Conservation (phyloP, 2,797 vertebrate species). For the Pseudocheirus occidentalis region DNA sequence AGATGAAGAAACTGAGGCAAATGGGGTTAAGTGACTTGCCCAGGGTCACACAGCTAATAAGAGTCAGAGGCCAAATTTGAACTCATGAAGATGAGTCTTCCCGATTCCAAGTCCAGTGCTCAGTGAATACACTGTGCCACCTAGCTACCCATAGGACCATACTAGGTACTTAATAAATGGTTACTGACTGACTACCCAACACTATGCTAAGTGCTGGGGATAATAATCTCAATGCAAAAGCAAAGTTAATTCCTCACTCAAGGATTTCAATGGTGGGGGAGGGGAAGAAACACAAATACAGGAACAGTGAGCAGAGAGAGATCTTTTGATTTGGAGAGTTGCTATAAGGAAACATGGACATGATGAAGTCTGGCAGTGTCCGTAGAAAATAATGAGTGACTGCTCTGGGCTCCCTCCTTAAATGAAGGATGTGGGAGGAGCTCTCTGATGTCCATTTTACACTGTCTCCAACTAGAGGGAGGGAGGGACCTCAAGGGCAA, state of each 20-base stretch:
- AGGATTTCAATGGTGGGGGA: background rate
- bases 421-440: background rate
- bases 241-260: background rate
- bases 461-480: background rate
- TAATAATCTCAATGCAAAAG: background rate
- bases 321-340: background rate
- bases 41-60: background rate
- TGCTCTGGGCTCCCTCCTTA: background rate
- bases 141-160: background rate
- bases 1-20: background rate
- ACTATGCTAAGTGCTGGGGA: background rate
- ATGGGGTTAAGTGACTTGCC: background rate
- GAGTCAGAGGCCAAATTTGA: background rate
- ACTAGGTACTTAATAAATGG: background rate
- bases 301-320: background rate
- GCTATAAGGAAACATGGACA: background rate
- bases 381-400: background rate
- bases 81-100: background rate
- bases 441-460: background rate
- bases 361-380: background rate
- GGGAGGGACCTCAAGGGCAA: too few relatives aligned
- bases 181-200: background rate
- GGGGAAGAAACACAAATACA: background rate
- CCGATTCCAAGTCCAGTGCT: background rate
- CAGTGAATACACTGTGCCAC: background rate